These are phyloP conservation scores for Cygnus olor DNA, from an alignment of 2,797 vertebrate genomes.

Conservation along the genomic window DNA sequence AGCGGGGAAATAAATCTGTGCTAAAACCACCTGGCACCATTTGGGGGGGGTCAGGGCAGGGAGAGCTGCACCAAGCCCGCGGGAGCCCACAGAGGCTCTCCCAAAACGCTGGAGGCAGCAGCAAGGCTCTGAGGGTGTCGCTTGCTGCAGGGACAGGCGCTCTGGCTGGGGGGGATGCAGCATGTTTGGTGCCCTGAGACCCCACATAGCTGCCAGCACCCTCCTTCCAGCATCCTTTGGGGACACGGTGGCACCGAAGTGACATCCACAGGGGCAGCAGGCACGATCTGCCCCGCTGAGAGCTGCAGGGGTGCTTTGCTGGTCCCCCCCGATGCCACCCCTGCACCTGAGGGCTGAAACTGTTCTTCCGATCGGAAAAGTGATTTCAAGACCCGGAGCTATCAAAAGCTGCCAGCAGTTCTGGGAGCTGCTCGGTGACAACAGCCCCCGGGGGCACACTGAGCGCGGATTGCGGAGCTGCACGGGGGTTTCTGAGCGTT, in stretches of 20 bases:
- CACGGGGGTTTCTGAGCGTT: fast-evolving
- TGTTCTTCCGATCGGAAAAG: fast-evolving
- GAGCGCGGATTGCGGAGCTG: not conserved
- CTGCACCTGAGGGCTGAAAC: not conserved
- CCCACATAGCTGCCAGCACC: not conserved
- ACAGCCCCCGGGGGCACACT: fast-evolving
- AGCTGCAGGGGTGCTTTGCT: not conserved
- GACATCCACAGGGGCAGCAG: not conserved
- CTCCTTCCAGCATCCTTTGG: not conserved
- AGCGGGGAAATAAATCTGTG: not conserved
- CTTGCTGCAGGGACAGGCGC: not conserved
- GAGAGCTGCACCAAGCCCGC: not conserved
- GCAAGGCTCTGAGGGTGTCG: not conserved
- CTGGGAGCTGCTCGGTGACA: not conserved
- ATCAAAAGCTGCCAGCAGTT: not conserved
- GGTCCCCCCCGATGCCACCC: not conserved
- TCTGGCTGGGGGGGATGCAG: not conserved
- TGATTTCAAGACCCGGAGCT: not conserved
- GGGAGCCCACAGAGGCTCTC: not conserved
- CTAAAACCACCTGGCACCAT: not conserved
- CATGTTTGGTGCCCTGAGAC: not conserved
- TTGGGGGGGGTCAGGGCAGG: not conserved
- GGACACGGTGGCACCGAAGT: not conserved
- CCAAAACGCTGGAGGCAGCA: not conserved
- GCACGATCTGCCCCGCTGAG: not conserved